Evolutionary conservation across 2,797 vertebrate species (phyloP), one percentile per base, ranked within the genome.

Genomic region (Phalloptychus januarius): DNA sequence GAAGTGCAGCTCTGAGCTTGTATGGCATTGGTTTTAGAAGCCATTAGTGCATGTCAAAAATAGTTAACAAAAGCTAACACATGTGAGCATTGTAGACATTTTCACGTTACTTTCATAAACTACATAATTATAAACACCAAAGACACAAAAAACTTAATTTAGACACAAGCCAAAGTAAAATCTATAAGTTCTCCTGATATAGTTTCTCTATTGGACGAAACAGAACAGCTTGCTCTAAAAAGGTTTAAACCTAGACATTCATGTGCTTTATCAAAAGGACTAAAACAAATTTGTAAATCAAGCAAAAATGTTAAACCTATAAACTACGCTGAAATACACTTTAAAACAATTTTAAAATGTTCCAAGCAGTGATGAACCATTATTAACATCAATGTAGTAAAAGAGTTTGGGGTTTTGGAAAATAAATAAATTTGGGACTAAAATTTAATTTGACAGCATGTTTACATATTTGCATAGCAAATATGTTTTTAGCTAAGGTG

Each of bases 1-100:
- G 58, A 79, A 82, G 80, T 46, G 78, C 77, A 72, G 77, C 81
- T 79, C 74, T 87, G 73, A 75, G 80, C 83, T 85, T 76, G 46
- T 81, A 78, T 86, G 12, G 1, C 76, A 8, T 76, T 58, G 79
- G 70, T 88, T 86, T 84, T 58, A 77, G 83, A 74, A 92, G 65
- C 76, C 83, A 81, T 90, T 85, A 84, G 80, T 81, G 76, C 84
- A 76, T 75, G 81, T 75, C 76, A 83, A 84, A 82, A 82, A 90
- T 87, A 91, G 93, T 90, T 86, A 87, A 86, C 84, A 82, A 76
- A 78, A 90, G 82, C 85, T 79, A 90, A 80, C 75, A 89, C 74
- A 71, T 76, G 88, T 83, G 78, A 84, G 90, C 83, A 81, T 83
- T 81, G 91, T 87, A 86, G 89, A 88, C 80, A 76, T 31, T 61